These are phyloP conservation scores for Panorpa germanica DNA, from an alignment of 2,888 invertebrate species.

Conservation along the genomic window DNA sequence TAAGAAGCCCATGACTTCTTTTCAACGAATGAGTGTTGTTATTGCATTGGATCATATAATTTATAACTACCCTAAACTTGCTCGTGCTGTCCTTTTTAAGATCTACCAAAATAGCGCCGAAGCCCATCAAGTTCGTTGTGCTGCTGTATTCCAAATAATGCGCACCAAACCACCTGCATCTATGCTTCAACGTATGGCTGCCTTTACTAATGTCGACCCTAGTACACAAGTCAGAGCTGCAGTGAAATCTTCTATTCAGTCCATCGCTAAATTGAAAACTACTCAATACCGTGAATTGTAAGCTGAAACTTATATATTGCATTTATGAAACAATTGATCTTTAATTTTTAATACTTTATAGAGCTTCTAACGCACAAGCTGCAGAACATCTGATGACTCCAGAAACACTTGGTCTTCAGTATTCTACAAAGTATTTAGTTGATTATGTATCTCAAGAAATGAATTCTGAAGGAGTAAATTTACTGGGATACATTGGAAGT, in stretches of 20 bases:
- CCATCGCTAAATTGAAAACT: slow-evolving; percentile 28
- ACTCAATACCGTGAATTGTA: slow-evolving; percentile 25
- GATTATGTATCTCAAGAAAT: slow-evolving; percentile 23
- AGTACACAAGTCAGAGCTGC: slow-evolving; percentile 42
- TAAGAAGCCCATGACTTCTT: slow-evolving; percentile 29
- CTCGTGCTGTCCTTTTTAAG: slow-evolving; percentile 37
- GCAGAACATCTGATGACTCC: slow-evolving; percentile 28
- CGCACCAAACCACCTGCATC: slow-evolving; percentile 34
- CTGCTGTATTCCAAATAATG: slow-evolving; percentile 40
- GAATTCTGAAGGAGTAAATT: slow-evolving; percentile 25
- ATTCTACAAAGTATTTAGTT: slow-evolving; percentile 27
- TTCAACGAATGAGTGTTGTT: slow-evolving; percentile 44
- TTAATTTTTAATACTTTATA: too few species aligned
- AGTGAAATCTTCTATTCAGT: slow-evolving; percentile 40
- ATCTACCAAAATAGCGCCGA: slow-evolving; percentile 47
- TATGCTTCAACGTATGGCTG: slow-evolving; percentile 52
- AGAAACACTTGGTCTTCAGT: slow-evolving; percentile 27
- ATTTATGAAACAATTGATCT: too few species aligned
- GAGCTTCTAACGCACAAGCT: slow-evolving; percentile 27
- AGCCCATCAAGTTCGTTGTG: slow-evolving; percentile 40
- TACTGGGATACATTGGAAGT: slow-evolving; percentile 29
- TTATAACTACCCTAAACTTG: slow-evolving; percentile 28
- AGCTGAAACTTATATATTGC: too few species aligned
- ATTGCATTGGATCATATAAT: slow-evolving; percentile 32
- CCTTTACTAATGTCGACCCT: slow-evolving; percentile 41